Evolutionary conservation across 92 coral and sea anemone species (phyloP), one percentile per base, ranked within the genome.

Genomic region (Ricordea florida): DNA sequence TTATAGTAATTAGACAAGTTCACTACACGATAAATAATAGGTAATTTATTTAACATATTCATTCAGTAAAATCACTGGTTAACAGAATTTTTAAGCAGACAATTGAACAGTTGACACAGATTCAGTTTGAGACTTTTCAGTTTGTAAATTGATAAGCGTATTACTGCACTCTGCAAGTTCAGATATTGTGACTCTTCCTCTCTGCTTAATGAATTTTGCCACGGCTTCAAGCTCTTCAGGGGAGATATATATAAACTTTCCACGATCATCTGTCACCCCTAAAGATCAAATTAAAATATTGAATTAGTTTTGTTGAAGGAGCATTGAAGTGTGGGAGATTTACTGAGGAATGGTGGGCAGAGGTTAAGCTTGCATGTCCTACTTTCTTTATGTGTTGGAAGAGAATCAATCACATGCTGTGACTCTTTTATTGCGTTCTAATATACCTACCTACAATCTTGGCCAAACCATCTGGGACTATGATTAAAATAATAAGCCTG

Each of bases 191-290:
- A 96, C 96, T 32, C 99, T 75, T 13, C 99, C 99, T 48, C 99
- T 84, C 63, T 96, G 99, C 60, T 92, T 92, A 74, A 96, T 96
- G 62, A 96, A 96, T 87, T 85, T 92, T 14, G 99, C 99, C 18
- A 96, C 99, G 10, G 99, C 87, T 55, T 87, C 89, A 13, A 96
- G 75, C 26, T 96, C 99, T 33, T 96, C 97, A 38, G 86, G 89
- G 4, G 99, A 96, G n/a, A 96, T 89, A 76, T 96, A 96, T 47
- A 96, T 96, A 31, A 94, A 94, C 86, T 94, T 94, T 55, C 98
- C 98, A 72, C 98, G 75, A 72, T 94, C 98, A 77, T 94, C 98
- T 30, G 91, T 83, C 40, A 94, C 98, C 6, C 98, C 98, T 93
- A 57, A 33, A 66, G 66, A 35, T 5, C 15, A 28, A 42, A 29